phyloP scores from a whole-genome alignment of 2,113 vertebrate species.

The Rhinopomastus cyanomelas region DNA sequence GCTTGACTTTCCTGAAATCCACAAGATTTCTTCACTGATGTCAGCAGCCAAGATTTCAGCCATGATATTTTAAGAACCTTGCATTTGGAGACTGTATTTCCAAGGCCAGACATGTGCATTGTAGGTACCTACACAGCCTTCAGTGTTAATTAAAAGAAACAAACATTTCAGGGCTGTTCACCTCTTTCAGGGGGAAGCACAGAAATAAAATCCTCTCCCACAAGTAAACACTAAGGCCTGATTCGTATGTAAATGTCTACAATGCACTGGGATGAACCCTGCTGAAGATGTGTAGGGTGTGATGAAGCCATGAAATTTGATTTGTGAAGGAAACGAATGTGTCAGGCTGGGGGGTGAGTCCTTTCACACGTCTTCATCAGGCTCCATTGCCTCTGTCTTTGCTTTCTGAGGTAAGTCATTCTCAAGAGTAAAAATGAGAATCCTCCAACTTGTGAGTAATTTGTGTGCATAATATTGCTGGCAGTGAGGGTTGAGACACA shows the following conservation, averaged over 20 bases:
- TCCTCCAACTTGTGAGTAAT: background rate
- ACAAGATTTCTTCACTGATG: background rate
- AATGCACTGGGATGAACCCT: background rate
- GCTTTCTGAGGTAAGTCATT: background rate
- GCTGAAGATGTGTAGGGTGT: background rate
- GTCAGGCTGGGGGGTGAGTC: background rate
- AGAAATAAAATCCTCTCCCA: background rate
- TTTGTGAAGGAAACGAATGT: background rate
- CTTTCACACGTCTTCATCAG: background rate
- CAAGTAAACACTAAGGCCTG: background rate
- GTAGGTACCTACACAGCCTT: background rate
- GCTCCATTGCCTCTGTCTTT: background rate
- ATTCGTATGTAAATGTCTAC: background rate
- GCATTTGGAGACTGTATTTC: background rate
- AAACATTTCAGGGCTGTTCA: background rate
- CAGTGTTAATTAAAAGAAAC: background rate
- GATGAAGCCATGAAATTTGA: background rate
- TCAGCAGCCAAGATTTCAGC: background rate
- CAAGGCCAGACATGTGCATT: accelerated
- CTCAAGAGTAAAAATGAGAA: background rate
- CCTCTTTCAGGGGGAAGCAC: background rate
- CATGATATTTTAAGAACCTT: background rate
- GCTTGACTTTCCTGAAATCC: background rate
- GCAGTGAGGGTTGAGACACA: background rate
- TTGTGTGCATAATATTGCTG: background rate